Conservation (phyloP, 2,888 invertebrate species). For the Agrotis exclamationis region DNA sequence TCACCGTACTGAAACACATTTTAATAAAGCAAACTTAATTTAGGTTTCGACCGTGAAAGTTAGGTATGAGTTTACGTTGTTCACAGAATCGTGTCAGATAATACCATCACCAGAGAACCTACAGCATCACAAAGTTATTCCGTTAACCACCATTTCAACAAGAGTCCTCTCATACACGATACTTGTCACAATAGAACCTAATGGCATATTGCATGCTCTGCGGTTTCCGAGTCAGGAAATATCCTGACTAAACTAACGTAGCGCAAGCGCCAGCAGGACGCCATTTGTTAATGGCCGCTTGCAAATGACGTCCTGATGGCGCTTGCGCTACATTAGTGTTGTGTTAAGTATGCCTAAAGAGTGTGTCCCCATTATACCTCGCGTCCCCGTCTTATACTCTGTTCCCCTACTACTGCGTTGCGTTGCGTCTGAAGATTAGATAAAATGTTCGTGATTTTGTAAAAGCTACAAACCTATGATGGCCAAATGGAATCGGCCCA, state of each 20-base stretch:
- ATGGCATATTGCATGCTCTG: neutral
- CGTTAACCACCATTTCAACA: neutral
- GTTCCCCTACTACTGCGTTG: too few species aligned
- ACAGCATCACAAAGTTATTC: conserved; percentile 14
- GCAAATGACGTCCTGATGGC: too few species aligned
- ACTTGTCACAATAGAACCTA: neutral
- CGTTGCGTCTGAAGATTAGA: neutral
- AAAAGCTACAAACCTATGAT: too few species aligned
- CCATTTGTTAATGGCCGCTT: too few species aligned
- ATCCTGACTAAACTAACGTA: too few species aligned
- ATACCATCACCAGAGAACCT: neutral
- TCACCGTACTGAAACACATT: too few species aligned
- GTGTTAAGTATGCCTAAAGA: too few species aligned
- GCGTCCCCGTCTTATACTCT: too few species aligned
- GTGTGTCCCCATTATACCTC: too few species aligned
- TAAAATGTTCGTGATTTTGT: neutral
- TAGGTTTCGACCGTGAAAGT: neutral
- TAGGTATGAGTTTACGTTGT: neutral
- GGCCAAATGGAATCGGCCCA: too few species aligned
- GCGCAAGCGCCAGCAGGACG: too few species aligned
- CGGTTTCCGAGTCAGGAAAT: conserved; percentile 4
- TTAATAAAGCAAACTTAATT: neutral
- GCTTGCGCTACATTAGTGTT: too few species aligned
- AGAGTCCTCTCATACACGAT: neutral
- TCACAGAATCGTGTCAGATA: neutral